Evolutionary conservation across 1,140 invertebrate genomes (phyloP).

Genomic region (Mesaphorura yosii): DNA sequence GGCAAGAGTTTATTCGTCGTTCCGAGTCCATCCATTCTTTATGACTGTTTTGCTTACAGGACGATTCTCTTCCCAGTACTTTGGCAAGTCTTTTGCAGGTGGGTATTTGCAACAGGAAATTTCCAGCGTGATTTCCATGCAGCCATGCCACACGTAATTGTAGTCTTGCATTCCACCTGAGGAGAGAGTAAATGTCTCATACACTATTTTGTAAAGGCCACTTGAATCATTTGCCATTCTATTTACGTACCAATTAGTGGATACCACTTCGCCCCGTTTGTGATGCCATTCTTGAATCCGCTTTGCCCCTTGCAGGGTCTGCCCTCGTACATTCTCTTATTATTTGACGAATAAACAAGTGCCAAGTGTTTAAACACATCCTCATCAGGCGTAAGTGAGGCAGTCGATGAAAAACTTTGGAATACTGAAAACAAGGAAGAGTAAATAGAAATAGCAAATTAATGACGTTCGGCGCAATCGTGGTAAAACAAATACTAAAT

Average conservation of each 20-base stretch:
- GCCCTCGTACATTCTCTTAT: constrained; percentile 71
- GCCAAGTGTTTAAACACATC: constrained; percentile 85
- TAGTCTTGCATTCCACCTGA: constrained; percentile 82
- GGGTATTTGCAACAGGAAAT: constrained; percentile 96
- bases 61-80: constrained; percentile 93
- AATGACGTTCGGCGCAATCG: too few relatives aligned
- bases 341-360: constrained; percentile 75
- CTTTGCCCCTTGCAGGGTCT: constrained; percentile 58
- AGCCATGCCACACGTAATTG: constrained; percentile 94
- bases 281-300: constrained; percentile 73
- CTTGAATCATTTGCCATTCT: not conserved
- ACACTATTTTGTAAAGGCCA: not conserved
- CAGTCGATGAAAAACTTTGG: constrained; percentile 59
- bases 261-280: constrained; percentile 87
- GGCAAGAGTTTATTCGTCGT: constrained; percentile 3
- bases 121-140: constrained; percentile 96
- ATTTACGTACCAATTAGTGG: constrained; percentile 56
- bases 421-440: constrained; percentile 47
- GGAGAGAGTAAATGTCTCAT: not conserved
- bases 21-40: constrained; percentile 1
- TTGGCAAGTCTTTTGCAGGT: constrained; percentile 62
- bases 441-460: too few relatives aligned
- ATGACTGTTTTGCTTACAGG: constrained; percentile 45
- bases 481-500: too few relatives aligned
- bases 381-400: constrained; percentile 81